Base-by-base conservation (phyloP, 2,888 invertebrate genomes). In the Ferrisia virgata region DNA sequence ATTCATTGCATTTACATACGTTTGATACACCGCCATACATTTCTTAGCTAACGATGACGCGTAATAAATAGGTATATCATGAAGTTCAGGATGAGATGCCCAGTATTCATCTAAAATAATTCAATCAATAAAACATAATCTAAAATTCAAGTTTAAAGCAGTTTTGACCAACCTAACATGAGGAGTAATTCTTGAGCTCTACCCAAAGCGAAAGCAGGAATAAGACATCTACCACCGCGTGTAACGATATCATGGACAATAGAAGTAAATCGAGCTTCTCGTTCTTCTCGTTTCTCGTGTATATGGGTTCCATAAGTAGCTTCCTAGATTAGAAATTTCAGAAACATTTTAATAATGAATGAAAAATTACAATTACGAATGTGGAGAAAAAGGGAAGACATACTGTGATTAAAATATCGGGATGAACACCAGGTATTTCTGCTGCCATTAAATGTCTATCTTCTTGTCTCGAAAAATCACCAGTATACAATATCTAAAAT, bases 21-120 rank as follows among this genome's bases (percentile, higher is more conserved):
- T 99, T 90, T 99, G 99, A 90, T 99, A 99, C 0, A 99, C 99
- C 85, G 98, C 96, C 99, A 99, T 99, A 88, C 99, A 99, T 89
- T 99, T 99, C 90, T 99, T 99, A 78, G 99, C 99, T 86, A 99
- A 90, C 0, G 99, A 98, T 0, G 98, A 99, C 11, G 99, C 99
- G 90, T 99, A 99, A 90, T 99, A 99, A 86, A 99, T 98, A 0
- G 99, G 99, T 87, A 99, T 96, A 89, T 99, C 98, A 87, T 99
- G 99, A 11, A 99, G 90, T 89, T 98, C 97, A 0, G 97, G 97
- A 90, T 98, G 99, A 85, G 95, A 93, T 39, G 96, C 94, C 99
- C 99, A 99, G 90, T 94, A 99, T 89, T 99, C 99, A 89, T 99
- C 99, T 91, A 91, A 80, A 88, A 39, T 22, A 39, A 79, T 39